Evolutionary conservation across 30 jellyfish, hydroid and myxozoan species (phyloP).

Genomic region (Turritopsis rubra): DNA sequence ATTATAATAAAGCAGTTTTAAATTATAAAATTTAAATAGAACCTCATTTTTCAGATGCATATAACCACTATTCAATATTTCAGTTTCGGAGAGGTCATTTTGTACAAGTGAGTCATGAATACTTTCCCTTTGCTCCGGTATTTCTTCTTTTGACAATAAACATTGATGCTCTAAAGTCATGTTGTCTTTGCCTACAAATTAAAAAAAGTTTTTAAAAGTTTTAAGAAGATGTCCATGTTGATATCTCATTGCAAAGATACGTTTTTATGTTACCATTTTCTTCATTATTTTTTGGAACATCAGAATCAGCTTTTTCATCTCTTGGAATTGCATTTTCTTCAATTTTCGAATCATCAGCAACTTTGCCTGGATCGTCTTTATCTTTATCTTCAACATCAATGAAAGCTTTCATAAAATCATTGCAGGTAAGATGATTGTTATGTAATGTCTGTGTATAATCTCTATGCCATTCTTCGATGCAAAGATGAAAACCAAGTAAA

Average conservation of each 20-base stretch:
- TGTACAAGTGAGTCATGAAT: neutral
- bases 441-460: constrained; percentile 13
- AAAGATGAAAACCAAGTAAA: constrained; percentile 47
- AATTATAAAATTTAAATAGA: too few species aligned
- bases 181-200: neutral
- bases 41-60: neutral
- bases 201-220: constrained; percentile 3
- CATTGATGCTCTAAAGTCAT: neutral
- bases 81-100: neutral
- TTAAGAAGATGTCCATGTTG: constrained; percentile 59
- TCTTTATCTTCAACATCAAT: too few species aligned
- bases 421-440: neutral
- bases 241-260: constrained; percentile 39
- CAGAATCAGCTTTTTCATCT: too few species aligned
- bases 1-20: too few species aligned
- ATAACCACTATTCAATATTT: neutral
- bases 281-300: neutral
- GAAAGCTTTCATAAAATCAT: neutral
- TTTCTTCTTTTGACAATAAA: neutral
- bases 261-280: neutral
- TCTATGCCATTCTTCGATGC: constrained; percentile 58
- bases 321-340: neutral
- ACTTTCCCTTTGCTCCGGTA: neutral
- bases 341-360: neutral
- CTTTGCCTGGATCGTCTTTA: neutral